Conservation (phyloP, 2,113 vertebrate species). For the Calyptomena viridis region DNA sequence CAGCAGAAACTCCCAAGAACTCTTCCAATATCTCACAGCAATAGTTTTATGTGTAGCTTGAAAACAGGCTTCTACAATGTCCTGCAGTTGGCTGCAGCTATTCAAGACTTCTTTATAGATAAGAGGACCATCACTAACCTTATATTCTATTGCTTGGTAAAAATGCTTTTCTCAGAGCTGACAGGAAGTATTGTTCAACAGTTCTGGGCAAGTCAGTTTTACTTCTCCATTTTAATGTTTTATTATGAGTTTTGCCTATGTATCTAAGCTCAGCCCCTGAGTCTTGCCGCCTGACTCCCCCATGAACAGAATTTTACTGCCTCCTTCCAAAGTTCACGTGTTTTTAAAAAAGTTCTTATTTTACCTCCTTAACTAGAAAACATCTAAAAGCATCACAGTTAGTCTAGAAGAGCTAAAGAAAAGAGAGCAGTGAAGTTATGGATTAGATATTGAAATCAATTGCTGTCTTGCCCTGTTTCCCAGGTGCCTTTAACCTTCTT, state of each 20-base stretch:
- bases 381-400: neutral
- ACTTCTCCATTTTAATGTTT: constrained; percentile 16
- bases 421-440: neutral
- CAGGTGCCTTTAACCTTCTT: neutral
- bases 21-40: neutral
- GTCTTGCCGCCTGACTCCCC: neutral
- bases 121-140: neutral
- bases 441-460: neutral
- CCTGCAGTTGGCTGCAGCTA: neutral
- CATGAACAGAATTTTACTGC: neutral
- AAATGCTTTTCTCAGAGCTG: neutral
- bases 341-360: neutral
- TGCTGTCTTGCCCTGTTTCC: neutral
- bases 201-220: neutral
- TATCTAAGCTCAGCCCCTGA: neutral
- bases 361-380: neutral
- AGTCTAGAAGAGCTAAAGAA: neutral
- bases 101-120: neutral
- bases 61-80: neutral
- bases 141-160: neutral
- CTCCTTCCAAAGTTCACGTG: neutral
- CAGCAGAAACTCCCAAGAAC: neutral
- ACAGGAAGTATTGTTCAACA: constrained; percentile 31
- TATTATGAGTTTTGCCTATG: neutral
- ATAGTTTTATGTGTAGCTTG: neutral